Base-by-base conservation (phyloP, 2,113 vertebrate species). In the Lates calcarifer region DNA sequence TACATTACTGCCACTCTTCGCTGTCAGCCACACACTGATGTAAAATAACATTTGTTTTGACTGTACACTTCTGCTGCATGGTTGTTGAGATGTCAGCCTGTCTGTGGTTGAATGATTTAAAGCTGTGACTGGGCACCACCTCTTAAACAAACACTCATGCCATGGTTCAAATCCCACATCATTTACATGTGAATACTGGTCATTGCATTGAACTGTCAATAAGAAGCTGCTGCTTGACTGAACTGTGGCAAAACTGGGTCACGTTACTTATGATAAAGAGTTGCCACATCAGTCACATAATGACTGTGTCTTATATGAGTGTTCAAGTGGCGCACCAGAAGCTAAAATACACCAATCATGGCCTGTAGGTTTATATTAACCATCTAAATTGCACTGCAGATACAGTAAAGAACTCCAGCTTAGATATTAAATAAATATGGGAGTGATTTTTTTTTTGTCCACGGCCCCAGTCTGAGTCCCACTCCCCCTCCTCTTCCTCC, bases 91-190 rank as follows among this genome's bases (percentile, higher is more conserved):
- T 68, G 85, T 77, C 83, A 57, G 57, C 22, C 26, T 1, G 10
- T 7, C 2, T 45, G 74, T 24, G 77, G 49, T 26, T 74, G 71
- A 68, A 26, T 77, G 86, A 87, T 87, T 87, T 86, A 57, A 49
- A 67, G 64, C 82, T 45, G 73, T 65, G 61, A 77, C 64, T 65
- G 85, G 82, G 64, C 76, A 77, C 79, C 91, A 84, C 85, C 81
- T 89, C 75, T 80, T 89, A 82, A 91, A 91, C 85, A 92, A 90
- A 92, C 84, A 88, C 85, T 61, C 67, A 49, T 63, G 81, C 82
- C 86, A 90, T 45, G 76, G 86, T 83, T 89, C 79, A 91, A 57
- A 84, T 60, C 70, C 81, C 74, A 41, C 72, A 35, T 45, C 55
- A 87, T 90, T 91, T 85, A 56, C 86, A 91, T 84, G 62, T 85